These are phyloP conservation scores for Botia kubotai DNA, from an alignment of 2,797 vertebrate genomes.

Conservation along the genomic window DNA sequence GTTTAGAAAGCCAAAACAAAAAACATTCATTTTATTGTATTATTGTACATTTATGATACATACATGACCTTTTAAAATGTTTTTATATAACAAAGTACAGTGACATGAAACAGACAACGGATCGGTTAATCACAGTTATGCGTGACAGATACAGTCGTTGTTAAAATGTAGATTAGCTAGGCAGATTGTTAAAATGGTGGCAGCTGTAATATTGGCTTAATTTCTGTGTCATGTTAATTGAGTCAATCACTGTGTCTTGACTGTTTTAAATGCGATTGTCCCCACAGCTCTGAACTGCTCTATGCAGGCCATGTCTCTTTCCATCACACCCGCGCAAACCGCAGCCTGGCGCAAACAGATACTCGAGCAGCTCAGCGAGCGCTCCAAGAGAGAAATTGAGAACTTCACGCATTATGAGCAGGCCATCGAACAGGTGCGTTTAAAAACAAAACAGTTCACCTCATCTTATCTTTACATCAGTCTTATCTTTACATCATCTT, in stretches of 20 bases:
- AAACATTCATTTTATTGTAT: background rate
- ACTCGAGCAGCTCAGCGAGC: conserved; percentile 92
- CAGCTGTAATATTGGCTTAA: background rate
- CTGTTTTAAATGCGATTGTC: background rate
- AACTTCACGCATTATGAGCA: conserved; percentile 94
- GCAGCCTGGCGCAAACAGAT: conserved; percentile 93
- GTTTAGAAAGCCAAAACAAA: background rate
- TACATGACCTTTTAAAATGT: background rate
- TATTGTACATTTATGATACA: too few relatives aligned
- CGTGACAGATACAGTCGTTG: too few relatives aligned
- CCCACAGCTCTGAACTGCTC: conserved; percentile 82
- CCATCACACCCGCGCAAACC: conserved; percentile 87
- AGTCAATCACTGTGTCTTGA: too few relatives aligned
- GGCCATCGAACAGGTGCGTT: conserved; percentile 90
- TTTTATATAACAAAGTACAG: background rate
- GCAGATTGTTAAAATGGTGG: too few relatives aligned
- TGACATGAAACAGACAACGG: background rate
- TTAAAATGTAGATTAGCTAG: too few relatives aligned
- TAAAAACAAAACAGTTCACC: background rate
- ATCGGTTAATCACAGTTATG: too few relatives aligned
- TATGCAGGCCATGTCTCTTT: conserved; percentile 85
- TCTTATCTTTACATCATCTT: too few relatives aligned
- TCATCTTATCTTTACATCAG: background rate
- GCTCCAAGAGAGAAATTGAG: conserved; percentile 91
- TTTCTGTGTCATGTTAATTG: background rate